Evolutionary conservation across 2,888 invertebrate genomes (phyloP), one percentile per base, ranked within the genome.

Genomic region (Abscondita cerata): DNA sequence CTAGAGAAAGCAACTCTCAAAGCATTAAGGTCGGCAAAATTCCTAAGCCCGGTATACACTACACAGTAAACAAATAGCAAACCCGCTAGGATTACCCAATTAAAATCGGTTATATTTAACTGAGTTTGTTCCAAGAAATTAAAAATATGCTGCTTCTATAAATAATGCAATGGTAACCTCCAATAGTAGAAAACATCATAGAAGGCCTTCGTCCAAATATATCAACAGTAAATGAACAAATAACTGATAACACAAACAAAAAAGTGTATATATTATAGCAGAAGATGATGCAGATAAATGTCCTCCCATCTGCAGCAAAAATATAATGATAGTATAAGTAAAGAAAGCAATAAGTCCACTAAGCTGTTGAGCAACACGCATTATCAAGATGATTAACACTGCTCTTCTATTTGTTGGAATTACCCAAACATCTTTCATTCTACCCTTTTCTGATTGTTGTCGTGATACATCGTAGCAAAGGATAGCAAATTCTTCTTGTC

Each of bases 401-500:
- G 89, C 89, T 77, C 84, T 85, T 66, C 84, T 83, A 70, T 86
- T 86, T 0, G 83, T 83, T 4, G 81, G 81, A 69, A 84, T 84
- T 12, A 78, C 78, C 52, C 86, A 72, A 34, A 87, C 75, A 72
- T 87, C 86, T 56, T 77, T 72, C 79, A 84, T 83, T 0, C 81
- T 81, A 12, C 85, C 85, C 3, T 70, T 60, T 64, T 77, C 76
- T 1, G 73, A 72, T 62, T 74, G 72, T 59, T 78, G 77, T n/a
- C 74, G 62, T n/a, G 70, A 55, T 0, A 78, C 76, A 59, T 74
- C 75, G 3, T 40, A 46, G 5, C 65, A 65, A 9, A 78, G 60
- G 3, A 58, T 58, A 1, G 38, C n/a, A 16, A 78, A 41, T 64
- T 79, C 78, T 4, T 73, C 66, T 9, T 70, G 67, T 1, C 77